A percentile compares a stretch with the other conserved stretches of the same genome.
Conservation (phyloP, 2,797 vertebrate genomes). For the Gambusia yucatana region DNA sequence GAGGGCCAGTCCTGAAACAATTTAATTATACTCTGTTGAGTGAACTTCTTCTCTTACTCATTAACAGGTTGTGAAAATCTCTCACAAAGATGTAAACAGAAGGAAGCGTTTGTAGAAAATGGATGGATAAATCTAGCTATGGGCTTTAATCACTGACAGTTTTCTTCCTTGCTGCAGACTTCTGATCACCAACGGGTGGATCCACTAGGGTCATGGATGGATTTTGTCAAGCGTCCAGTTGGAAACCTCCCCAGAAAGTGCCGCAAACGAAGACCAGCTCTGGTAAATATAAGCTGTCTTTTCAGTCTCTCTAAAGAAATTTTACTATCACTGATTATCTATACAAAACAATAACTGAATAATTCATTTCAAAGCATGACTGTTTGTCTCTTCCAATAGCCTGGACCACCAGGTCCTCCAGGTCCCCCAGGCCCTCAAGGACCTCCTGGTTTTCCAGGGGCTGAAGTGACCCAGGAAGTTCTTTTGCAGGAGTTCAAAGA, state of each 20-base stretch:
- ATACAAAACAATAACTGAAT: neutral
- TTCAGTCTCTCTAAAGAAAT: neutral
- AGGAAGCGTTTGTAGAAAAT: neutral
- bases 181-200: constrained; percentile 86
- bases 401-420: constrained; percentile 91
- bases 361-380: neutral
- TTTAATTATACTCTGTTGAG: neutral
- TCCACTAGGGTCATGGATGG: constrained; percentile 92
- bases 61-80: neutral
- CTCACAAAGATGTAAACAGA: neutral
- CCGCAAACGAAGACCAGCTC: constrained; percentile 88
- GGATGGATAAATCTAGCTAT: neutral
- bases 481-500: constrained; percentile 92
- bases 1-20: neutral
- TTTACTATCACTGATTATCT: neutral
- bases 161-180: constrained; percentile 68
- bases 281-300: constrained; percentile 77
- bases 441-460: constrained; percentile 86
- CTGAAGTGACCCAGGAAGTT: constrained; percentile 89
- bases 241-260: constrained; percentile 85
- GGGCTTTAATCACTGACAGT: neutral
- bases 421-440: constrained; percentile 88
- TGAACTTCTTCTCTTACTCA: neutral
- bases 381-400: constrained; percentile 72
- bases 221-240: constrained; percentile 90